These are phyloP conservation scores for Sturmia bella DNA, from an alignment of 2,888 invertebrate genomes.

Conservation along the genomic window DNA sequence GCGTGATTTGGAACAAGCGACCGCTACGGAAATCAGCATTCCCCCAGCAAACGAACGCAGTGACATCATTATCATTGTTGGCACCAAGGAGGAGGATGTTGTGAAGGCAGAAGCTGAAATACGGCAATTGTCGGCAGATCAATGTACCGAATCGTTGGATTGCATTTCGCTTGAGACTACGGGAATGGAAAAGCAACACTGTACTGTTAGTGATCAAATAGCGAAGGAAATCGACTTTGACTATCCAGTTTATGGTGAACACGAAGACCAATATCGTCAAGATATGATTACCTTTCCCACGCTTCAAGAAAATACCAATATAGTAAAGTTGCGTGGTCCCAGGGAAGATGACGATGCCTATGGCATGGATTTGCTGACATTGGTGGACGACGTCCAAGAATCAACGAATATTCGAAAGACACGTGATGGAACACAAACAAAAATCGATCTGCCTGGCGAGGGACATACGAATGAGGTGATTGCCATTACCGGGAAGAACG, in stretches of 20 bases:
- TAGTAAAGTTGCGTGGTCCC: constrained; percentile 96
- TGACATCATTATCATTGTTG: constrained; percentile 92
- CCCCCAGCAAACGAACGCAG: constrained; percentile 93
- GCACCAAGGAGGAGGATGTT: constrained; percentile 97
- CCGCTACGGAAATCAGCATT: constrained; percentile 96
- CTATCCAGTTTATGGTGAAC: constrained; percentile 91
- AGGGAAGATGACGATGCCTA: constrained; percentile 98
- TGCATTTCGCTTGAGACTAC: constrained; percentile 91
- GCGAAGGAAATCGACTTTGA: constrained; percentile 96
- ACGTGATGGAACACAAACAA: constrained; percentile 97
- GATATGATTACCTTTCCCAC: constrained; percentile 95
- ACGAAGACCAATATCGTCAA: constrained; percentile 94
- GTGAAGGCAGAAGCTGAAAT: constrained; percentile 98
- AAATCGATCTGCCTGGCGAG: constrained; percentile 96
- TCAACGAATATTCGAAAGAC: constrained; percentile 92
- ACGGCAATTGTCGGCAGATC: constrained; percentile 95
- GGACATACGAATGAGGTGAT: constrained; percentile 95
- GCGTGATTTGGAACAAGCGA: constrained; percentile 93
- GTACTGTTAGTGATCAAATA: constrained; percentile 96
- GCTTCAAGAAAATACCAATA: constrained; percentile 93
- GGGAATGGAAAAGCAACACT: constrained; percentile 93
- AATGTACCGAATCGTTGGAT: constrained; percentile 97
- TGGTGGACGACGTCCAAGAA: constrained; percentile 94
- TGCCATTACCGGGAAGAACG: constrained; percentile 93
- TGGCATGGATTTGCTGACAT: constrained; percentile 90